Evolutionary conservation across 2,113 vertebrate genomes (phyloP).

Genomic region (Entomyzon cyanotis): DNA sequence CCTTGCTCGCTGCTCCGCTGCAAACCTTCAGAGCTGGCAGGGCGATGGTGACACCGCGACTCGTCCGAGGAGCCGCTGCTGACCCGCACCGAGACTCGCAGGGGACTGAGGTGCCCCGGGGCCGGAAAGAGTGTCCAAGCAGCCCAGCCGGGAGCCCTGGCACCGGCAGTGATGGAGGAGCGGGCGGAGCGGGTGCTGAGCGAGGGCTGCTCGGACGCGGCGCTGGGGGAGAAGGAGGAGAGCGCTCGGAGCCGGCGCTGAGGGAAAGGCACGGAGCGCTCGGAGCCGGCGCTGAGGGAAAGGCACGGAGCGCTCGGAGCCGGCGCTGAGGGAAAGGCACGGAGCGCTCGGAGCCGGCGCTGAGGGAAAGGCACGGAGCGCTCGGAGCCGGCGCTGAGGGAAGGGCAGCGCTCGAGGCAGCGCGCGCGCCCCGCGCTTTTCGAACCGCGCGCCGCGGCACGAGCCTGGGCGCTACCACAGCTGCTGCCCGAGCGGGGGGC

Average conservation of each 20-base stretch:
- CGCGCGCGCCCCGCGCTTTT: not conserved
- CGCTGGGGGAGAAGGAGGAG: not conserved
- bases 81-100: not conserved
- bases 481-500: not conserved
- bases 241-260: not conserved
- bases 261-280: not conserved
- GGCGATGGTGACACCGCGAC: not conserved
- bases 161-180: not conserved
- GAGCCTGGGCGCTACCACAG: not conserved
- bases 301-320: not conserved
- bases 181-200: rapidly evolving
- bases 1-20: not conserved
- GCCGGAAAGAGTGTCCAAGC: rapidly evolving
- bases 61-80: not conserved
- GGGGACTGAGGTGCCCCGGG: rapidly evolving
- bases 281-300: rapidly evolving
- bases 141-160: rapidly evolving
- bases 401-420: rapidly evolving
- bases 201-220: not conserved
- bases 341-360: not conserved
- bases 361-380: too few relatives aligned
- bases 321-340: not conserved
- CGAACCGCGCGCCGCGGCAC: not conserved
- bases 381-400: not conserved
- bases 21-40: rapidly evolving